These are phyloP conservation scores for Anagrus nilaparvatae DNA, from an alignment of 1,140 invertebrate genomes.

Conservation along the genomic window DNA sequence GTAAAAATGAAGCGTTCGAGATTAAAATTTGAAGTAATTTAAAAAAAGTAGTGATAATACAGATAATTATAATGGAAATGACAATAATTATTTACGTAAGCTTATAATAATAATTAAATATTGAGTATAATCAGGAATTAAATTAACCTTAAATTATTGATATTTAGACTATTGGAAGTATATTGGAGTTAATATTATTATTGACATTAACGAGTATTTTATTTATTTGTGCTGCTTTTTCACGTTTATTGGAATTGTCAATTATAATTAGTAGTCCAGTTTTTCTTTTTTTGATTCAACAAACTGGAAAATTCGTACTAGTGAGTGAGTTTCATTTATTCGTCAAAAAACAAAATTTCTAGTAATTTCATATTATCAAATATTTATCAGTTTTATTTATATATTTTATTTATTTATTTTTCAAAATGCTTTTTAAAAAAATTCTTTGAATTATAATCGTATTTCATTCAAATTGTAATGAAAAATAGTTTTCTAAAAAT, in stretches of 20 bases:
- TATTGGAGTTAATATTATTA: constrained; percentile 17
- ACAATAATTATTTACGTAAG: constrained; percentile 20
- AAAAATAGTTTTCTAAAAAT: neutral
- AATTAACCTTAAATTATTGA: neutral
- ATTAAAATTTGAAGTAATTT: constrained; percentile 1
- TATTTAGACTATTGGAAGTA: constrained; percentile 12
- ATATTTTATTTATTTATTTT: neutral
- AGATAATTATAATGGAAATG: neutral
- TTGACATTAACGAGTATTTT: constrained; percentile 20
- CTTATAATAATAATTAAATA: neutral
- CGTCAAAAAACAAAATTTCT: neutral
- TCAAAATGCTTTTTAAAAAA: constrained; percentile 2
- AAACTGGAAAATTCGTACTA: constrained; percentile 16
- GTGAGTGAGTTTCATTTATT: constrained; percentile 20
- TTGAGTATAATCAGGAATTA: neutral
- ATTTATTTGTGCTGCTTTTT: constrained; percentile 17
- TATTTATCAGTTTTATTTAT: neutral
- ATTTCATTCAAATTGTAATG: neutral
- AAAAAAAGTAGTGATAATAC: neutral
- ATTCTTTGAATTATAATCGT: neutral
- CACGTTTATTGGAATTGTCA: constrained; percentile 19
- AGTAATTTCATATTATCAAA: neutral
- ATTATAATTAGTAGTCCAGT: constrained; percentile 17
- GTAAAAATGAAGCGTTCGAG: neutral
- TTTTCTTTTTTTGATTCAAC: constrained; percentile 17